These are phyloP conservation scores for Gavia stellata DNA, from an alignment of 2,113 vertebrate species.

Conservation along the genomic window DNA sequence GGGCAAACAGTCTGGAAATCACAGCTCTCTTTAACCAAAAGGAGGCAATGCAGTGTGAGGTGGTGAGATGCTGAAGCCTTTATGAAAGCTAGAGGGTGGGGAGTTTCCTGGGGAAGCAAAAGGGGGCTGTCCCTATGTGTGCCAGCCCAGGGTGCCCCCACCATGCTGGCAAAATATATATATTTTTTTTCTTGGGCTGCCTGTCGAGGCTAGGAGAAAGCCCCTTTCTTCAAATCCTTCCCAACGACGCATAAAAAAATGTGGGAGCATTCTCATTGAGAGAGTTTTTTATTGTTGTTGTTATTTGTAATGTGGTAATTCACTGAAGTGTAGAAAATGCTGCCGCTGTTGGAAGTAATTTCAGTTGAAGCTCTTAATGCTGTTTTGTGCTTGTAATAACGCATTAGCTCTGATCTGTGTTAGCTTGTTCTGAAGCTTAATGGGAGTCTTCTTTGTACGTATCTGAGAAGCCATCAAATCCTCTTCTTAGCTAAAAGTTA, in stretches of 20 bases:
- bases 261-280: not conserved
- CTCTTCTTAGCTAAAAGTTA: not conserved
- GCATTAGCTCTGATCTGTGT: not conserved
- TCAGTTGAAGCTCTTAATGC: not conserved
- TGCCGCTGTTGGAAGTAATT: not conserved
- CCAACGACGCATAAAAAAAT: not conserved
- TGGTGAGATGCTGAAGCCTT: not conserved
- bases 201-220: not conserved
- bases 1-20: not conserved
- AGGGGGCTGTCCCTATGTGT: not conserved
- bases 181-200: not conserved
- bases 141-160: not conserved
- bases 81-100: not conserved
- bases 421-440: not conserved
- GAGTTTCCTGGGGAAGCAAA: not conserved
- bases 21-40: not conserved
- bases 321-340: not conserved
- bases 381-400: not conserved
- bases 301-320: not conserved
- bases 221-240: not conserved
- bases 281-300: not conserved
- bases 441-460: not conserved
- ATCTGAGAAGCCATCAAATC: conserved; percentile 26
- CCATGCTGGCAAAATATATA: not conserved
- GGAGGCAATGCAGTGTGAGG: not conserved